Conservation (phyloP, 1,140 invertebrate species). For the Musca domestica region DNA sequence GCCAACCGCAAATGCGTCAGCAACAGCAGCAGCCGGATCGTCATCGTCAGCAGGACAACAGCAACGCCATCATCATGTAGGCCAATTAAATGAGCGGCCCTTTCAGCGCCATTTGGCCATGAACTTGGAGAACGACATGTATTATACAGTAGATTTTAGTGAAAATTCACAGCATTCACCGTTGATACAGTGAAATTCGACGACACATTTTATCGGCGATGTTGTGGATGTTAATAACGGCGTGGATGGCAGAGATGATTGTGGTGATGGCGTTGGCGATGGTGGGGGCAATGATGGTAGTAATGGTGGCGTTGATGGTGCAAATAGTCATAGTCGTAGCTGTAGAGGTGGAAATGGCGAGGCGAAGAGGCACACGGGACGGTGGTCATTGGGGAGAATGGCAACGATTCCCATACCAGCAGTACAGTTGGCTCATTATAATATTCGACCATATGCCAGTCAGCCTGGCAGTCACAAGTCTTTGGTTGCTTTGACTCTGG, state of each 20-base stretch:
- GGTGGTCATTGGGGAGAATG: not conserved
- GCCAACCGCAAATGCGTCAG: constrained; percentile 20
- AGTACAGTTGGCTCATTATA: not conserved
- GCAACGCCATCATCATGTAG: constrained; percentile 34
- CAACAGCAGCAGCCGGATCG: constrained; percentile 34
- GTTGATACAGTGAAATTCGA: constrained; percentile 61
- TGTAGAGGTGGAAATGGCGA: not conserved
- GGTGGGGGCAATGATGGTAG: not conserved
- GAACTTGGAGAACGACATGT: constrained; percentile 62
- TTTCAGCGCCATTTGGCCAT: constrained; percentile 59
- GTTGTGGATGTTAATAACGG: constrained; percentile 26
- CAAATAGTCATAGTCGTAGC: not conserved
- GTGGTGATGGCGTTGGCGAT: constrained; percentile 8
- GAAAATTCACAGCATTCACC: constrained; percentile 67
- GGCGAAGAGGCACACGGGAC: not conserved
- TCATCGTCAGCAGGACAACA: constrained; percentile 38
- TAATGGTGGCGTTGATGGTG: not conserved
- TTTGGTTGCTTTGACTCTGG: too few species aligned
- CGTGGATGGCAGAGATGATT: constrained; percentile 2
- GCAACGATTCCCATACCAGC: not conserved
- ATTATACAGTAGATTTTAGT: constrained; percentile 70
- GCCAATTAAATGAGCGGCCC: constrained; percentile 49
- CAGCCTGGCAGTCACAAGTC: too few species aligned
- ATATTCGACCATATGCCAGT: too few species aligned
- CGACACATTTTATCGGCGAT: not conserved